phyloP scores from a whole-genome alignment of 2,113 vertebrate genomes.

The Lophura nycthemera region DNA sequence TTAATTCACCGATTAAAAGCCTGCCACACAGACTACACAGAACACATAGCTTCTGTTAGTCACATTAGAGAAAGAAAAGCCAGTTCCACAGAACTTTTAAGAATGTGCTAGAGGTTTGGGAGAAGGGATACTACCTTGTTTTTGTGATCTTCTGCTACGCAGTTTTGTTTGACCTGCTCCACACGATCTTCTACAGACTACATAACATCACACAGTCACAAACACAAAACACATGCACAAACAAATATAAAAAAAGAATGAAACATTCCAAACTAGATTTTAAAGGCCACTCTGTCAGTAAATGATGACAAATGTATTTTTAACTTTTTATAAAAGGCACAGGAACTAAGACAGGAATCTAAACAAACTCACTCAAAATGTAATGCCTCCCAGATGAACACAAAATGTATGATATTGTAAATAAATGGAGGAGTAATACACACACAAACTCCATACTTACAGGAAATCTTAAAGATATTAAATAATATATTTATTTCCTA shows the following conservation, averaged over 20 bases:
- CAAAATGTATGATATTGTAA: constrained; percentile 55
- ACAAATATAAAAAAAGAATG: constrained; percentile 85
- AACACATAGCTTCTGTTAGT: constrained; percentile 52
- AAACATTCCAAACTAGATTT: constrained; percentile 77
- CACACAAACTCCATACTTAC: constrained; percentile 68
- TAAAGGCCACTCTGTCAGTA: constrained; percentile 72
- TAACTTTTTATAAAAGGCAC: constrained; percentile 59
- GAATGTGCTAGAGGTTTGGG: constrained; percentile 71
- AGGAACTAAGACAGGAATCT: constrained; percentile 66
- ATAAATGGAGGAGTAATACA: constrained; percentile 56
- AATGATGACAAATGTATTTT: constrained; percentile 71
- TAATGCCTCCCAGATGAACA: constrained; percentile 66
- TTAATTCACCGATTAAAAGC: constrained; percentile 44
- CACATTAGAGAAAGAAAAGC: constrained; percentile 53
- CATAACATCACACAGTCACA: constrained; percentile 84
- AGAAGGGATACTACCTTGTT: constrained; percentile 92
- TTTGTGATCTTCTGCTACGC: constrained; percentile 90
- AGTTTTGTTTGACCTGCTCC: constrained; percentile 93
- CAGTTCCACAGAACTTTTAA: constrained; percentile 70
- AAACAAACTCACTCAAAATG: constrained; percentile 67
- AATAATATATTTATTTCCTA: background rate
- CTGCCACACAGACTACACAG: constrained; percentile 49
- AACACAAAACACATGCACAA: constrained; percentile 92
- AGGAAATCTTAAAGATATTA: constrained; percentile 28
- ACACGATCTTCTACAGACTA: constrained; percentile 97